phyloP scores from a whole-genome alignment of 2,888 invertebrate species.

The Mimas tiliae region DNA sequence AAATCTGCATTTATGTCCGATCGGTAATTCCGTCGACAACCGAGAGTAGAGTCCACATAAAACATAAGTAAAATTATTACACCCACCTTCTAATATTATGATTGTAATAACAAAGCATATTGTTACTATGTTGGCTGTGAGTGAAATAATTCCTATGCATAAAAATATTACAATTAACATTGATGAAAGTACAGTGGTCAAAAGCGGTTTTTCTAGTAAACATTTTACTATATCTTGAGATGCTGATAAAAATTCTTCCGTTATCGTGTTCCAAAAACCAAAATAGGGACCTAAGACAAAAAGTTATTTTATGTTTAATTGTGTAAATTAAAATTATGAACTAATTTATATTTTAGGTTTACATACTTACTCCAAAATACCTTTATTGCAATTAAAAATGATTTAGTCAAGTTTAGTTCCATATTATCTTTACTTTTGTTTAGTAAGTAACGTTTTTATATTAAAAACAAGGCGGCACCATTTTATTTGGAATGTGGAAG shows the following conservation, averaged over 20 bases:
- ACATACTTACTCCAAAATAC: conserved; percentile 53
- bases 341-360: neutral
- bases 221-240: conserved; percentile 30
- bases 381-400: conserved; percentile 54
- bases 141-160: conserved; percentile 41
- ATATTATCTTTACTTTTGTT: conserved; percentile 42
- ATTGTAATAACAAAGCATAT: conserved; percentile 45
- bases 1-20: too few relatives aligned
- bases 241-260: conserved; percentile 31
- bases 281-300: conserved; percentile 5
- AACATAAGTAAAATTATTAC: neutral
- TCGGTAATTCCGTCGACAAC: too few relatives aligned
- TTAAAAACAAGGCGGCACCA: neutral
- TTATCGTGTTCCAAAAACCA: conserved; percentile 31
- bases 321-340: neutral
- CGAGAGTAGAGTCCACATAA: too few relatives aligned
- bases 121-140: conserved; percentile 45
- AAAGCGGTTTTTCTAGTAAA: conserved; percentile 49
- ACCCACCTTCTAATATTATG: conserved; percentile 61
- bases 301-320: neutral
- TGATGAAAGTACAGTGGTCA: conserved; percentile 49
- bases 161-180: conserved; percentile 39
- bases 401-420: conserved; percentile 65
- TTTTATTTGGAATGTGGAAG: too few relatives aligned
- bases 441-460: neutral